Evolutionary conservation across 2,888 invertebrate species (phyloP), one percentile per base, ranked within the genome.

Genomic region (Euplexia lucipara): DNA sequence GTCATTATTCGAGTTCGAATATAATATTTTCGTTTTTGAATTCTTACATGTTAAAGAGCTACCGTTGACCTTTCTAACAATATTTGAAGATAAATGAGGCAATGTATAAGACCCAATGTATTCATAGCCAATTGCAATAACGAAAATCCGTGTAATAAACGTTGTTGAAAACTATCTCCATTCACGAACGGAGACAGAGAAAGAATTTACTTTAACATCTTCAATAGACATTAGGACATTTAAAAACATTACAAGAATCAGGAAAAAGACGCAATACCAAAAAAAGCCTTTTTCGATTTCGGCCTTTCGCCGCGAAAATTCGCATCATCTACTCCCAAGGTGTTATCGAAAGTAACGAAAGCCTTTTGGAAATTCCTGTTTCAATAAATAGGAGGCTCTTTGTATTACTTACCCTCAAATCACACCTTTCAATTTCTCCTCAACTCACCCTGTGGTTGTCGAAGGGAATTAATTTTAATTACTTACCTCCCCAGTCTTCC

Each of bases 381-480:
- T 44, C 59, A 54, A 54, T 64, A 66, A 70, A 74, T 70, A 48
- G 44, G 49, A 26, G 35, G 47, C 51, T 59, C 75, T 75, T 77
- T 79, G 63, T 76, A 53, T 58, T 72, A 67, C 54, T 58, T 72
- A 67, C 54, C 30, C 63, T 59, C 63, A 54, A 79, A 81, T 81
- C 77, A 72, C 82, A 75, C 81, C 80, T 82, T 72, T 75, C 77
- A 75, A 79, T 81, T 70, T 64, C 54, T 45, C 51, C 61, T 44
- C 39, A 59, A 66, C 37, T 65, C 60, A 20, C 58, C 57, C 59
- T 62, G 75, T 70, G 81, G 81, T 77, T 81, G 42, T 56, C 60
- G 58, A 67, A 69, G 56, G 65, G 67, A 74, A 79, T 82, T 79
- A 70, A 81, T 79, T 81, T 82, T 82, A 82, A 81, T 78, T 79